These are phyloP conservation scores for Noctua fimbriata DNA, from an alignment of 2,888 invertebrate genomes.

Conservation along the genomic window DNA sequence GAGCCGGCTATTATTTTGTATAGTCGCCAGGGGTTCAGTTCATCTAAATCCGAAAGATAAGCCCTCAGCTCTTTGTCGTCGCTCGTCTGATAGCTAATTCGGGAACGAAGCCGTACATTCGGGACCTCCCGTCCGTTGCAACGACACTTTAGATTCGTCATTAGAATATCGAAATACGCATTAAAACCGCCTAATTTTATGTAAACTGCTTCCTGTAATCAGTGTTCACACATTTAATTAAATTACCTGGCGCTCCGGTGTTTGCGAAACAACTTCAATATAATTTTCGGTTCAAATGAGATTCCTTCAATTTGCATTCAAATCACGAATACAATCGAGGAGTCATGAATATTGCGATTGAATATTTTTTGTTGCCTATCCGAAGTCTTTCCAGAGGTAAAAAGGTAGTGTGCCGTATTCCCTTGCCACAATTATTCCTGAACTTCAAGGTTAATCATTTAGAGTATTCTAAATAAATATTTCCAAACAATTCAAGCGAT, in stretches of 20 bases:
- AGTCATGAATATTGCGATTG: constrained; percentile 75
- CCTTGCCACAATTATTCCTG: constrained; percentile 40
- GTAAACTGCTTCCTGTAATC: constrained; percentile 75
- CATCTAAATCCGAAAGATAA: constrained; percentile 89
- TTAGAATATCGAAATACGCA: constrained; percentile 78
- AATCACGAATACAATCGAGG: constrained; percentile 75
- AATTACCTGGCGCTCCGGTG: constrained; percentile 70
- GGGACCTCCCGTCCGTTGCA: constrained; percentile 64
- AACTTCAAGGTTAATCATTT: neutral
- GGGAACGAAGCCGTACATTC: constrained; percentile 69
- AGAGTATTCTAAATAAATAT: neutral
- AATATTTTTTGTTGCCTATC: constrained; percentile 70
- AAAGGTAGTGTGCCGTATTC: constrained; percentile 57
- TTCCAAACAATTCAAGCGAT: constrained; percentile 2
- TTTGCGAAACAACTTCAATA: constrained; percentile 76
- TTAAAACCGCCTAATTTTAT: constrained; percentile 77
- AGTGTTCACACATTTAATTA: constrained; percentile 82
- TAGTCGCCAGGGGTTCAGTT: constrained; percentile 88
- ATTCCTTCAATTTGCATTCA: constrained; percentile 77
- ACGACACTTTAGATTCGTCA: constrained; percentile 81
- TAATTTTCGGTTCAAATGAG: constrained; percentile 77
- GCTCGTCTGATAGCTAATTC: constrained; percentile 87
- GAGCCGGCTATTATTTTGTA: constrained; percentile 89
- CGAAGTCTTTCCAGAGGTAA: constrained; percentile 62
- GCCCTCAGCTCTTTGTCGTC: constrained; percentile 87